phyloP scores from a whole-genome alignment of 92 coral and sea anemone species.

The Phenganax subtilis region DNA sequence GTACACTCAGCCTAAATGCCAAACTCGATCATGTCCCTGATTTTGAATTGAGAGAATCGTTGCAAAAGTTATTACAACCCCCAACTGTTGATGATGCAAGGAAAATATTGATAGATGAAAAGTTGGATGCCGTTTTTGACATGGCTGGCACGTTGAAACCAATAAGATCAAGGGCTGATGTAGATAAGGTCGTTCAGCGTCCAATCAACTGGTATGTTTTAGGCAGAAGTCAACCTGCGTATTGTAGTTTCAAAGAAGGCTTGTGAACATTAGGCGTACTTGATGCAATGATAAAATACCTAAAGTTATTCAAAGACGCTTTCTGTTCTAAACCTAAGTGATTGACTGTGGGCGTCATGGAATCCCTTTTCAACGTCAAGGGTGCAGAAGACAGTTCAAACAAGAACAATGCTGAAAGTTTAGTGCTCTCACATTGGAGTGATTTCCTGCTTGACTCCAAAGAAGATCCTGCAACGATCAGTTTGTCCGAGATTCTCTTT shows the following conservation, averaged over 20 bases:
- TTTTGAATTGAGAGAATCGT: background rate
- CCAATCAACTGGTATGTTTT: slow-evolving; percentile 50
- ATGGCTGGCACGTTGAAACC: slow-evolving; percentile 49
- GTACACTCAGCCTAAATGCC: background rate
- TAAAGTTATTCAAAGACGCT: slow-evolving; percentile 26
- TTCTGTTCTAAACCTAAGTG: slow-evolving; percentile 40
- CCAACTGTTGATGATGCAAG: slow-evolving; percentile 38
- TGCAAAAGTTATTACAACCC: slow-evolving; percentile 30
- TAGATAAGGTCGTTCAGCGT: slow-evolving; percentile 37
- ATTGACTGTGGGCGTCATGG: slow-evolving; percentile 21
- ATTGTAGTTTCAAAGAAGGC: slow-evolving; percentile 49
- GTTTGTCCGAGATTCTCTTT: slow-evolving; percentile 40
- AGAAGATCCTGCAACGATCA: slow-evolving; percentile 35
- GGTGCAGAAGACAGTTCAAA: slow-evolving; percentile 39
- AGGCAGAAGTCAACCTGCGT: slow-evolving; percentile 51
- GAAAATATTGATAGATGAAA: slow-evolving; percentile 41
- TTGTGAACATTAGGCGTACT: slow-evolving; percentile 39
- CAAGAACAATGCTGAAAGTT: slow-evolving; percentile 32
- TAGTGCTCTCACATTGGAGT: slow-evolving; percentile 49
- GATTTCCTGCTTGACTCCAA: slow-evolving; percentile 40
- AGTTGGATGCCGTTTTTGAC: slow-evolving; percentile 47
- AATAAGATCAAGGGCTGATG: slow-evolving; percentile 33
- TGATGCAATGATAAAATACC: slow-evolving; percentile 49
- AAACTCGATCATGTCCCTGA: slow-evolving; percentile 8
- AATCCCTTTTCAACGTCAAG: slow-evolving; percentile 24